Evolutionary conservation across 2,797 vertebrate species (phyloP).

Genomic region (Myotis findleyi): DNA sequence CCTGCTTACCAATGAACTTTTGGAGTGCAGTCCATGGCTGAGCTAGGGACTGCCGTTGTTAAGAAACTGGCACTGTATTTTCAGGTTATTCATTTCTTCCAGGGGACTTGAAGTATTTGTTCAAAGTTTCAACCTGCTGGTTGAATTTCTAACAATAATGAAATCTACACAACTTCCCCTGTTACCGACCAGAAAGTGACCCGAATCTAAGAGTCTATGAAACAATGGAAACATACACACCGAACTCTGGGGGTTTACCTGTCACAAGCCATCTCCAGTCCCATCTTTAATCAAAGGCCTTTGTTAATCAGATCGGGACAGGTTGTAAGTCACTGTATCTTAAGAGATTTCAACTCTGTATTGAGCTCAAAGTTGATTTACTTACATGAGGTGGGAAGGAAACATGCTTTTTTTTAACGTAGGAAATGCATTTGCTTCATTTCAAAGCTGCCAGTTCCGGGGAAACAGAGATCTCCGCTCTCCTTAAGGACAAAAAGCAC

Average conservation of each 20-base stretch:
- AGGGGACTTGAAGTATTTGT: conserved; percentile 56
- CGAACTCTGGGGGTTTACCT: conserved; percentile 1
- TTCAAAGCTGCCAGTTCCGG: background rate
- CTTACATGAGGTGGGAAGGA: conserved; percentile 30
- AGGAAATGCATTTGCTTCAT: conserved; percentile 33
- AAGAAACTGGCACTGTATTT: background rate
- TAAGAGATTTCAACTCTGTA: conserved; percentile 54
- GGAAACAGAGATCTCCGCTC: background rate
- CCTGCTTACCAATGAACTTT: background rate
- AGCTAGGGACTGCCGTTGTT: background rate
- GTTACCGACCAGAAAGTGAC: conserved; percentile 47
- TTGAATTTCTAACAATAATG: conserved; percentile 68
- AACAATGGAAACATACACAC: conserved; percentile 26
- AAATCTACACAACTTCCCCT: conserved; percentile 49
- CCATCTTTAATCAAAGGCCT: conserved; percentile 71
- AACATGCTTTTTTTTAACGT: background rate
- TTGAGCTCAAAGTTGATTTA: conserved; percentile 63
- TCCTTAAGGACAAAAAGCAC: background rate
- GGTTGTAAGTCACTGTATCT: conserved; percentile 49
- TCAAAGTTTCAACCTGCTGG: conserved; percentile 65
- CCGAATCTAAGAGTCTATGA: conserved; percentile 32
- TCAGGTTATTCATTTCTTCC: conserved; percentile 63
- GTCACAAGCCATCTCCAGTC: conserved; percentile 2
- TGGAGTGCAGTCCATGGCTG: background rate
- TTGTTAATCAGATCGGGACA: conserved; percentile 66